Evolutionary conservation across 2,797 vertebrate species (phyloP), one percentile per base, ranked within the genome.

Genomic region (Sebastes trivittatus): DNA sequence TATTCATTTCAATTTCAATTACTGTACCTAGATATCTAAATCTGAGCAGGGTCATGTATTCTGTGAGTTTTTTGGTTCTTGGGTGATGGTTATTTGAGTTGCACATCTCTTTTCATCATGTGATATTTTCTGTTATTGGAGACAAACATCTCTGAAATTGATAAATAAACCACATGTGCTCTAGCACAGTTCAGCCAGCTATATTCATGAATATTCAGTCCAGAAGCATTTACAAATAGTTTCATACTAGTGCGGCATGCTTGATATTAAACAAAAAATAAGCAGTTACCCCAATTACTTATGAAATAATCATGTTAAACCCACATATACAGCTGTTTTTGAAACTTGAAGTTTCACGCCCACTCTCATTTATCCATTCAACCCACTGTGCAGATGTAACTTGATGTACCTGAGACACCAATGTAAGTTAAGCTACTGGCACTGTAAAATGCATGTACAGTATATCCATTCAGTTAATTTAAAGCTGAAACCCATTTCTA

Each of bases 141-240:
- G 46, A 49, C 18, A 2, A 49, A 20, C 46, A 49, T 49, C 18
- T 49, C 18, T 20, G 18, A 49, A 49, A 49, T 46, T 66, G 32
- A 38, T 36, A 36, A 60, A 25, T 52, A 7, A 76, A 55, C 66
- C 16, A 20, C 16, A 7, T 42, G 8, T 61, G 23, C 61, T 8
- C 56, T 11, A 23, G 22, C 27, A 72, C 25, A 58, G 58, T 68
- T 72, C 34, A 49, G 34, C 7, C 38, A 2, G 27, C n/a, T 23
- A 29, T 59, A 32, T 42, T 55, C 59, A 82, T 73, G 68, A 65
- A 65, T 69, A 68, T 73, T 82, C 23, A 69, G 32, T n/a, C 20
- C n/a, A 55, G 64, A 42, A 25, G 8, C 20, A 63, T 71, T 23
- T 23, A 66, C 73, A 59, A 32, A 49, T 20, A 20, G 42, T n/a